Evolutionary conservation across 37 sponge, comb jelly and placozoan species (phyloP).

Genomic region (Theonella swinhoei): DNA sequence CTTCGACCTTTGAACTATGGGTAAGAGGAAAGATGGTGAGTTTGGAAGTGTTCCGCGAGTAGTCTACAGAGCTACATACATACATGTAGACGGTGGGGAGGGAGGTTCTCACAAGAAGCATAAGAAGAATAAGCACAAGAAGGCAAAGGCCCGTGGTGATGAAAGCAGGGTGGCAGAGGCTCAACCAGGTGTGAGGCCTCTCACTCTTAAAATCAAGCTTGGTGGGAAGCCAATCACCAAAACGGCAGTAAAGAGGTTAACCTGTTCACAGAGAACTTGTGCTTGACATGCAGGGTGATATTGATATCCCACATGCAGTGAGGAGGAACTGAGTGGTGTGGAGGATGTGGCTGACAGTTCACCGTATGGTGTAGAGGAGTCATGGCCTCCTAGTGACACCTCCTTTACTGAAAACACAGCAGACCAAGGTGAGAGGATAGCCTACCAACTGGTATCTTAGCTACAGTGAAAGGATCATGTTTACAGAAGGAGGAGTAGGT

Average conservation of each 20-base stretch:
- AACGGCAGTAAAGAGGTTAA: too few species aligned
- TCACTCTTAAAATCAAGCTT: slow-evolving; percentile 66
- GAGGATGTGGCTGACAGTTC: not conserved
- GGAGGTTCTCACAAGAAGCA: slow-evolving; percentile 19
- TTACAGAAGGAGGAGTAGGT: slow-evolving; percentile 2
- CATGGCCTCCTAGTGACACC: too few species aligned
- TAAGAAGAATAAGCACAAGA: slow-evolving; percentile 49
- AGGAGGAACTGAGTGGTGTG: not conserved
- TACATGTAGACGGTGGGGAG: too few species aligned
- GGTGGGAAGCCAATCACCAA: slow-evolving; percentile 40
- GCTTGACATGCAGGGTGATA: too few species aligned
- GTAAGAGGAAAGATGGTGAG: not conserved
- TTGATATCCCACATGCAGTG: too few species aligned
- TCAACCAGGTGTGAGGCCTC: slow-evolving; percentile 1
- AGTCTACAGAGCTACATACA: not conserved
- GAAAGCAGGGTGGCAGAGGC: slow-evolving; percentile 2
- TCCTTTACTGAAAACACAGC: too few species aligned
- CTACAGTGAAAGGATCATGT: too few species aligned
- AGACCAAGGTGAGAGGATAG: too few species aligned
- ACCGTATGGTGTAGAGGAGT: too few species aligned
- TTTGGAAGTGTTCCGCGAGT: not conserved
- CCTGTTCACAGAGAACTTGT: too few species aligned
- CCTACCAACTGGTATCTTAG: too few species aligned
- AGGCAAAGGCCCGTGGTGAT: slow-evolving; percentile 2
- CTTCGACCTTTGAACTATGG: not conserved